Evolutionary conservation across 1,140 invertebrate genomes (phyloP), one percentile per base, ranked within the genome.

Genomic region (Aphelinus atriplicis): DNA sequence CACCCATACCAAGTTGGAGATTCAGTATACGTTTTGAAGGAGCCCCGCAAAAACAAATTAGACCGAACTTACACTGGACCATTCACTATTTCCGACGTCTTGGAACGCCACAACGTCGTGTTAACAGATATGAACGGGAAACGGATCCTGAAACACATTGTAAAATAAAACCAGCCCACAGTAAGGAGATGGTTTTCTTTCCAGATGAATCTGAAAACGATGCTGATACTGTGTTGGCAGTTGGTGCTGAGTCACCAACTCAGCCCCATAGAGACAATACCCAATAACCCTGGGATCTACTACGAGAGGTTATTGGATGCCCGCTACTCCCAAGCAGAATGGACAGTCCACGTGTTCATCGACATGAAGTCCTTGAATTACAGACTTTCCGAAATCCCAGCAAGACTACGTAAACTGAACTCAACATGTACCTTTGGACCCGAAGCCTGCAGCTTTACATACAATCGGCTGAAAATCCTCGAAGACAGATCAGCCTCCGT

Each of bases 91-190:
- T 1, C 9, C 7, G 62, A 50, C 1, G 6, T 64, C 3, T 3
- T 10, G 1, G 7, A 48, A 1, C 6, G 48, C 47, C 7, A 64
- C 26, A 47, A 64, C 10, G 47, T 50, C 9, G 7, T 64, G 3
- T 48, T 48, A n/a, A 3, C 10, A 64, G 9, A 64, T 3, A 42
- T 48, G 10, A 50, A 64, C 46, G 7, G 47, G 5, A 50, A 64
- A 64, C 4, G 7, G 2, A n/a, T 47, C 1, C 45, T 64, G 10
- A 50, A 47, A 64, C 62, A 64, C 3, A 46, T 64, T 7, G 62
- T 50, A 64, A 64, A 64, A 64, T 48, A 10, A 64, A 64, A 61
- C 26, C 2, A 61, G 60, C 60, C 42, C 4, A 57, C 7, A 10
- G 4, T n/a, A n/a, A n/a, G 1, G 4, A 4, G 10, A 1, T 2